Base-by-base conservation (phyloP, 2,888 invertebrate genomes). In the Flabesymbios commensalis region DNA sequence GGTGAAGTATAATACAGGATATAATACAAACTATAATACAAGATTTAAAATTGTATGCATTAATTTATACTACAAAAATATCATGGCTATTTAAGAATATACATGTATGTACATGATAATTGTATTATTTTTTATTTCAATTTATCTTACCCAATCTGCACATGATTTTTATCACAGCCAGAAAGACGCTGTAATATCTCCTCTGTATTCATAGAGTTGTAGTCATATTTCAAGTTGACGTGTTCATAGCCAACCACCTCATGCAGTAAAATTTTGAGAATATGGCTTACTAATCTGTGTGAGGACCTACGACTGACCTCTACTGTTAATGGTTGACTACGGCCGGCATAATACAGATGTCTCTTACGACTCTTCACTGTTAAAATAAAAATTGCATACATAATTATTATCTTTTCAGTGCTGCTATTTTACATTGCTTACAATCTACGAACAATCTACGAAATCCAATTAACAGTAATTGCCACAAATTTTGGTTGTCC, bases 211-310 rank as follows among this genome's bases (percentile, higher is more conserved):
- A 76, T 75, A 36, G 72, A 69, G 59, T 73, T 74, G 31, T 68
- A 66, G 52, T 71, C 72, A 32, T 72, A 63, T 17, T 19, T 17
- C 14, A 29, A 14, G 7, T 14, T n/a, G 17, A 45, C 45, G 10
- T 10, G 10, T 10, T 10, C 45, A 22, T 45, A 45, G 4, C 83
- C 83, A 3, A 83, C 72, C 17, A 80, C 76, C 60, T 83, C 83
- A 58, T 77, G 72, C 32, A 84, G 74, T 1, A 84, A 69, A 26
- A 82, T 80, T 57, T 77, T 75, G n/a, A 83, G 73, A 19, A 83
- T 78, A 56, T 79, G 72, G 52, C 82, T 82, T 61, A 78, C 74
- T 19, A 84, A 72, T 62, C 77, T 77, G 66, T 83, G 83, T 0
- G 83, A 79, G 7, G 75, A 70, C n/a, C 83, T 72, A 49, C 72